These are phyloP conservation scores for Monoplex corrugatus DNA, from an alignment of 2,888 invertebrate species.

Conservation along the genomic window DNA sequence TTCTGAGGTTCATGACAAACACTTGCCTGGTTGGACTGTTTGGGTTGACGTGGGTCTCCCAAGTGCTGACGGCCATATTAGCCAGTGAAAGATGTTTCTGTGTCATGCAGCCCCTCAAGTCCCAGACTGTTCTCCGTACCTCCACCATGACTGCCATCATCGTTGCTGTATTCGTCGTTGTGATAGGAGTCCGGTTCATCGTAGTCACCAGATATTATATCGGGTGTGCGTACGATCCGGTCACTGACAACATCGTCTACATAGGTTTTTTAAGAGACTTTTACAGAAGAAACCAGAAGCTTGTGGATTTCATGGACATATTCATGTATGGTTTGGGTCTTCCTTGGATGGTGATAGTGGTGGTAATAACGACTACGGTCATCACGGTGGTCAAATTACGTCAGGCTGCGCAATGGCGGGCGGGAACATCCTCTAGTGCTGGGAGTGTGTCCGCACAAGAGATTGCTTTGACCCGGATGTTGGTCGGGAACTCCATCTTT, in stretches of 20 bases:
- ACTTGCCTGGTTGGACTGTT: slow-evolving; percentile 16
- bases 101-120: slow-evolving; percentile 30
- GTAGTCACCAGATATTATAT: neutral
- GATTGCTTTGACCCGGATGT: neutral
- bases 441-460: neutral
- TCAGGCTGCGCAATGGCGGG: neutral
- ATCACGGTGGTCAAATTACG: neutral
- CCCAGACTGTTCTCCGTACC: neutral
- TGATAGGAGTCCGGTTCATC: neutral
- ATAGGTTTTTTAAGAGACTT: neutral
- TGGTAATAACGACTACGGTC: neutral
- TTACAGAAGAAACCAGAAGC: neutral
- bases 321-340: neutral
- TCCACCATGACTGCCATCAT: slow-evolving; percentile 30
- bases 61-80: neutral
- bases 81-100: slow-evolving; percentile 37
- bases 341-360: neutral
- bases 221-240: neutral
- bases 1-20: neutral
- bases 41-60: slow-evolving; percentile 9
- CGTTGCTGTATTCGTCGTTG: neutral
- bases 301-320: neutral
- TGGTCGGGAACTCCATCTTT: neutral
- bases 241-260: neutral
- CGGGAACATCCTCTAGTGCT: neutral